These are phyloP conservation scores for Pteria penguin DNA, from an alignment of 2,888 invertebrate species.

Conservation along the genomic window DNA sequence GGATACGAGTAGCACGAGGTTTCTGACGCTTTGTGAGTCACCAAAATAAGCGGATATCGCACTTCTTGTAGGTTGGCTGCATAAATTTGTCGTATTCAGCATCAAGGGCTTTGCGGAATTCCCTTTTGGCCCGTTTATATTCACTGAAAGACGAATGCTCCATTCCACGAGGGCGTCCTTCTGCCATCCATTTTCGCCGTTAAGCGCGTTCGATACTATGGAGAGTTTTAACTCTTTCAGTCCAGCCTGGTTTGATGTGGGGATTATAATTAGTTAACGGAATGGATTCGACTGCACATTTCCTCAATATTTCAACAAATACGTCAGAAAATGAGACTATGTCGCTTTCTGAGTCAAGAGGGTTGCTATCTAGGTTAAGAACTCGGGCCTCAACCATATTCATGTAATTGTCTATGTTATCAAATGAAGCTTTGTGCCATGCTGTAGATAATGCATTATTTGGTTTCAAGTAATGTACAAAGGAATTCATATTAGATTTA, in stretches of 20 bases:
- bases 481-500: not conserved
- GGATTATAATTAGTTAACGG: not conserved
- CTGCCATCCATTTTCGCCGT: conserved; percentile 14
- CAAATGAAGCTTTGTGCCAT: not conserved
- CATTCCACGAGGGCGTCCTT: conserved; percentile 29
- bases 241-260: conserved; percentile 5
- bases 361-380: not conserved
- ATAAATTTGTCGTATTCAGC: not conserved
- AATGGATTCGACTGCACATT: not conserved
- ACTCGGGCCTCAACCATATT: too few relatives aligned
- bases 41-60: conserved; percentile 12
- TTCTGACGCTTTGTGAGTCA: not conserved
- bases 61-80: not conserved
- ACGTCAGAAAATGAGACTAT: too few relatives aligned
- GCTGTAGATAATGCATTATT: not conserved
- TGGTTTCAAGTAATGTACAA: not conserved
- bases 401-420: not conserved
- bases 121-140: conserved; percentile 24
- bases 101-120: conserved; percentile 13
- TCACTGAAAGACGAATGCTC: not conserved
- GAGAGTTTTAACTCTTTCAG: not conserved
- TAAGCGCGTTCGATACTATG: not conserved
- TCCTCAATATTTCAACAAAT: too few relatives aligned
- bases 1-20: not conserved
- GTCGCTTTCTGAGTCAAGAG: too few relatives aligned